Percentiles rank a stretch among this genome's conserved stretches.
phyloP scores from a whole-genome alignment of 2,888 invertebrate species.

The Imbricaverruca yamaguchii region DNA sequence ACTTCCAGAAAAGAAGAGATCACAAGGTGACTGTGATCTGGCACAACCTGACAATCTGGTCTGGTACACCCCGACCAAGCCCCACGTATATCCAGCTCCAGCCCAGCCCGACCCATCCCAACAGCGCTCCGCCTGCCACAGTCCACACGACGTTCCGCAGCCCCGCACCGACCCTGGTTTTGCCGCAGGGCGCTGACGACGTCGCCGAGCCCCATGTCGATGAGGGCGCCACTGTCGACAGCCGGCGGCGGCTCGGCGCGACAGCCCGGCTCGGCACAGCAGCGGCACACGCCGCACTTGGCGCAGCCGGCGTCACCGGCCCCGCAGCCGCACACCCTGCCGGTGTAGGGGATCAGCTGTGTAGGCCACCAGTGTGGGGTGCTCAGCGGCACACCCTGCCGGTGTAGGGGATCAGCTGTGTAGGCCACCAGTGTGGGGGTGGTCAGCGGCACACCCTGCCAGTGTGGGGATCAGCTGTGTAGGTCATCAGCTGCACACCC shows the following conservation, averaged over 20 bases:
- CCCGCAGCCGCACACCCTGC: slow-evolving; percentile 87
- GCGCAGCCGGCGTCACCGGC: slow-evolving; percentile 91
- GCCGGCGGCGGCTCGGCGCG: slow-evolving; percentile 26
- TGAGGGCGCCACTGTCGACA: not conserved
- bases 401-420: no score
- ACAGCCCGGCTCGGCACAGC: slow-evolving; percentile 58
- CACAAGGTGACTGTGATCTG: no score
- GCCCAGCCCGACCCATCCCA: no score
- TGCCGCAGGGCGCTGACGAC: slow-evolving; percentile 25
- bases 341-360: slow-evolving; percentile 23
- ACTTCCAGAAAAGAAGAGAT: no score
- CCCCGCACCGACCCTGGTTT: slow-evolving; percentile 21
- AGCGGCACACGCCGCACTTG: slow-evolving; percentile 83
- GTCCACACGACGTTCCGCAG: not conserved
- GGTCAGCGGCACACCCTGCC: no score
- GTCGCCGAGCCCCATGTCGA: slow-evolving; percentile 22
- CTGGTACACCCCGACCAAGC: no score
- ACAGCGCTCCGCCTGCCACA: no score
- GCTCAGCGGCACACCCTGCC: no score
- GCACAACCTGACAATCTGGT: no score
- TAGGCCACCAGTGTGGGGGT: not conserved
- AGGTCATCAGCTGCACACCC: slow-evolving; percentile 71
- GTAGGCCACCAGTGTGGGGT: no score
- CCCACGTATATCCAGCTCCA: no score
- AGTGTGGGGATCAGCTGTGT: no score